These are phyloP conservation scores for Cylloceria caligata DNA, from an alignment of 2,888 invertebrate species.

Conservation along the genomic window DNA sequence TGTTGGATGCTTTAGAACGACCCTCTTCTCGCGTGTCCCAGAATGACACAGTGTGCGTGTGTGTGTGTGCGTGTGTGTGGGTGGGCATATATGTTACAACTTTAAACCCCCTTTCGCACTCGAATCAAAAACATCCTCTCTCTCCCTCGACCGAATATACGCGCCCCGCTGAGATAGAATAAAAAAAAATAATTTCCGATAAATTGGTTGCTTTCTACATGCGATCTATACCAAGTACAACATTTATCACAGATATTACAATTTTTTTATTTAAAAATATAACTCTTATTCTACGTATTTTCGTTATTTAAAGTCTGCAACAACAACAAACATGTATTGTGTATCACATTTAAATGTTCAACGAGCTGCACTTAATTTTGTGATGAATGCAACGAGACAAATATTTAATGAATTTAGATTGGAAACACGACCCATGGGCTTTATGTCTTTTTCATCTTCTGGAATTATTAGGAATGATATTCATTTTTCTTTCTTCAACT, in stretches of 20 bases:
- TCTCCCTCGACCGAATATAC: neutral
- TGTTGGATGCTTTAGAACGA: constrained; percentile 30
- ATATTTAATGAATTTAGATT: too few relatives aligned
- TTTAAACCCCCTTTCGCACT: constrained; percentile 42
- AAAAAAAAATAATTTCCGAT: neutral
- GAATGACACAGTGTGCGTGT: constrained; percentile 38
- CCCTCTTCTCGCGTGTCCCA: constrained; percentile 30
- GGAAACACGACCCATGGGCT: too few relatives aligned
- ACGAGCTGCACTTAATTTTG: too few relatives aligned
- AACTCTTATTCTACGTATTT: neutral
- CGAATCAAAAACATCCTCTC: neutral
- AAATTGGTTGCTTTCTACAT: neutral
- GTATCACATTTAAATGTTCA: too few relatives aligned
- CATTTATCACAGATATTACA: neutral
- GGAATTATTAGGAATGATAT: too few relatives aligned
- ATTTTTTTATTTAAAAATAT: neutral
- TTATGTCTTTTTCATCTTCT: too few relatives aligned
- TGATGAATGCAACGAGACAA: too few relatives aligned
- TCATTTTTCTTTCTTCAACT: too few relatives aligned
- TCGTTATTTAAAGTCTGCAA: neutral
- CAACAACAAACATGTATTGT: too few relatives aligned
- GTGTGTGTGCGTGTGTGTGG: constrained; percentile 1
- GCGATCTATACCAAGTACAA: neutral
- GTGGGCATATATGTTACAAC: constrained; percentile 28
- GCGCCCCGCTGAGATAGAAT: neutral